phyloP scores from a whole-genome alignment of 2,113 vertebrate genomes.

The Spea multiplicata region DNA sequence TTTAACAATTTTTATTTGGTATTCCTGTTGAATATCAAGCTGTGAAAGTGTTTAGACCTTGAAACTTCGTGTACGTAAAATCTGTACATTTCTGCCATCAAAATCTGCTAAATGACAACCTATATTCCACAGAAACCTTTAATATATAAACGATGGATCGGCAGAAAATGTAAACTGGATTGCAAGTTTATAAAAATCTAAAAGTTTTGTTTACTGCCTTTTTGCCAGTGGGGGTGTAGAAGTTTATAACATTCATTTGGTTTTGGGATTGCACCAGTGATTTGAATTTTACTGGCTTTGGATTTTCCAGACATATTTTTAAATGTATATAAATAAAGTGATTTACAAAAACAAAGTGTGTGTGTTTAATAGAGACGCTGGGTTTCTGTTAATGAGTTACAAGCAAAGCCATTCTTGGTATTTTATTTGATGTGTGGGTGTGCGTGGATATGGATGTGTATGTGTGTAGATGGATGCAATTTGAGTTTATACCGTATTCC shows the following conservation, averaged over 20 bases:
- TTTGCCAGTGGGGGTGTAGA: constrained; percentile 44
- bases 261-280: constrained; percentile 48
- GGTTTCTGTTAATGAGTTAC: not conserved
- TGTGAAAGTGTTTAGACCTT: not conserved
- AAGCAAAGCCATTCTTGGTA: too few relatives aligned
- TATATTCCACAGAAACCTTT: constrained; percentile 4
- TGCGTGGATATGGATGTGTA: too few relatives aligned
- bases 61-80: not conserved
- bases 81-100: constrained; percentile 7
- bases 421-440: too few relatives aligned
- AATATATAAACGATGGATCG: constrained; percentile 23
- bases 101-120: not conserved
- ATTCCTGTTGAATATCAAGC: constrained; percentile 6
- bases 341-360: constrained; percentile 41
- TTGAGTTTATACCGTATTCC: too few relatives aligned
- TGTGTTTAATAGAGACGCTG: not conserved
- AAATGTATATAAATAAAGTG: constrained; percentile 50
- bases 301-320: constrained; percentile 48
- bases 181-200: constrained; percentile 15
- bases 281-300: constrained; percentile 46
- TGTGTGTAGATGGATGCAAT: too few relatives aligned
- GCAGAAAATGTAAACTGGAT: constrained; percentile 19
- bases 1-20: constrained; percentile 1
- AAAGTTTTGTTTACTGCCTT: constrained; percentile 29
- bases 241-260: constrained; percentile 43